These are phyloP conservation scores for Astropecten irregularis DNA, from an alignment of 53 echinoderm and acorn worm species.

Conservation along the genomic window DNA sequence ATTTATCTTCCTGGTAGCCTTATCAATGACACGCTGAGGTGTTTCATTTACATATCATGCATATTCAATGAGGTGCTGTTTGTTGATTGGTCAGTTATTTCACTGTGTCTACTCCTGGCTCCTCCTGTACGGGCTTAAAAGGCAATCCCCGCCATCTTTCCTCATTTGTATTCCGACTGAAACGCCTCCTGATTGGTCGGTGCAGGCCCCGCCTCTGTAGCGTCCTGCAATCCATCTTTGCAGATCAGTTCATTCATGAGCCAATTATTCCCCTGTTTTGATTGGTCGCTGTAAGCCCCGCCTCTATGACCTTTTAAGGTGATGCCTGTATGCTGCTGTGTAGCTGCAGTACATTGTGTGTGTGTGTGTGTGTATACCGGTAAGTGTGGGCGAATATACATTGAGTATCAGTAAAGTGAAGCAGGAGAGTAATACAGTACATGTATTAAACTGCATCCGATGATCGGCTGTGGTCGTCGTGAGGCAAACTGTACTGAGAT, in stretches of 20 bases:
- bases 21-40: too few species aligned
- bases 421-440: too few species aligned
- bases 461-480: too few species aligned
- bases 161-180: not conserved
- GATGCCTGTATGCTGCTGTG: conserved; percentile 3
- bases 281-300: conserved; percentile 34
- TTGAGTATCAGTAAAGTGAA: too few species aligned
- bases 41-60: too few species aligned
- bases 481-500: too few species aligned
- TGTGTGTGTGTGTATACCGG: too few species aligned
- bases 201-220: not conserved
- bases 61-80: too few species aligned
- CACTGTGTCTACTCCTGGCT: not conserved
- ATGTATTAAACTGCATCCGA: too few species aligned
- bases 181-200: conserved; percentile 10
- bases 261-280: not conserved
- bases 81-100: not conserved
- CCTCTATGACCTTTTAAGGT: conserved; percentile 45
- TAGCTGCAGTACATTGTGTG: too few species aligned
- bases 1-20: too few species aligned
- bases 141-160: not conserved
- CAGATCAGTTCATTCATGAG: not conserved
- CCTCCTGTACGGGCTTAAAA: not conserved
- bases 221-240: not conserved
- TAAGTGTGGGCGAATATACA: too few species aligned